Percentiles rank a stretch among this genome's conserved stretches.
Conservation (phyloP, 2,888 invertebrate genomes). For the Plemyria rubiginata region DNA sequence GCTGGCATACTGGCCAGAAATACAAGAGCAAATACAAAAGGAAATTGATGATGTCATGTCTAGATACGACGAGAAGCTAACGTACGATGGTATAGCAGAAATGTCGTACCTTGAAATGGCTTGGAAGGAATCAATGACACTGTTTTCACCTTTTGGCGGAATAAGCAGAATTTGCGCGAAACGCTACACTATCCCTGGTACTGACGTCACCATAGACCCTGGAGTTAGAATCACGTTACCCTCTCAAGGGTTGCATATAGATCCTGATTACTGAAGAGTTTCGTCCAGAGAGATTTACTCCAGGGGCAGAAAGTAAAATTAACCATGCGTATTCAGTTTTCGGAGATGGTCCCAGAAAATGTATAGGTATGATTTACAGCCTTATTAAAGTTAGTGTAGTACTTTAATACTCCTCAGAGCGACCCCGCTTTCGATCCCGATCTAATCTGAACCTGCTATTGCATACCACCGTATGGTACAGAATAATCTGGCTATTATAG, state of each 20-base stretch:
- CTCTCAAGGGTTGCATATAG: constrained; percentile 50
- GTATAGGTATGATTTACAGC: constrained; percentile 43
- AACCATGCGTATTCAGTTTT: constrained; percentile 48
- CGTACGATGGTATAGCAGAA: constrained; percentile 48
- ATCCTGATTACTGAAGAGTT: constrained; percentile 50
- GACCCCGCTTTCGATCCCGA: too few species aligned
- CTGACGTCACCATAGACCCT: constrained; percentile 48
- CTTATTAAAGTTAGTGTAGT: not conserved
- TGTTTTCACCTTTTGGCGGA: constrained; percentile 47
- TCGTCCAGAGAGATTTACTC: constrained; percentile 50
- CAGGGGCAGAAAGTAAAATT: constrained; percentile 31
- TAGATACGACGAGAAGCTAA: constrained; percentile 46
- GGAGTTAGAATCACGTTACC: constrained; percentile 49
- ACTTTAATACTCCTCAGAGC: too few species aligned
- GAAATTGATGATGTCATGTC: constrained; percentile 53
- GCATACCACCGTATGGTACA: too few species aligned
- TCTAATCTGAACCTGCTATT: too few species aligned
- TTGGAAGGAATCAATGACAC: constrained; percentile 51
- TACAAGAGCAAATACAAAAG: constrained; percentile 54
- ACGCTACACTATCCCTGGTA: constrained; percentile 45
- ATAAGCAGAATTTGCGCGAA: constrained; percentile 44
- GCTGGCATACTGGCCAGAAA: constrained; percentile 54
- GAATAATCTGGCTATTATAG: too few species aligned
- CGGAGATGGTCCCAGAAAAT: constrained; percentile 50
- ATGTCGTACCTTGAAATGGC: constrained; percentile 47